Percentiles rank a stretch among this genome's conserved stretches.
phyloP scores from a whole-genome alignment of 2,797 vertebrate genomes.

The Squalus acanthias region DNA sequence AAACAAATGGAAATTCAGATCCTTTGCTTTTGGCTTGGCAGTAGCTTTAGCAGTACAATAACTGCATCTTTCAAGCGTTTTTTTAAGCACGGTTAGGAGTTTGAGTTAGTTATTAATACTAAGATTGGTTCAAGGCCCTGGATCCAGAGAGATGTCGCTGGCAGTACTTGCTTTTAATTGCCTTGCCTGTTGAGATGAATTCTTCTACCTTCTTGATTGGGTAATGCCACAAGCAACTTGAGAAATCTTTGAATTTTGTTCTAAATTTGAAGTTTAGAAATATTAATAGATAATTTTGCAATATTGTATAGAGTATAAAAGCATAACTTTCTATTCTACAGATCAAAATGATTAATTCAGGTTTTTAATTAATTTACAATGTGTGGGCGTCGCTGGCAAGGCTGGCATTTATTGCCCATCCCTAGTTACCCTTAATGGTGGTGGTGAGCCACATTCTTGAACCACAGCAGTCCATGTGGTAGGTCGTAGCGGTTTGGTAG shows the following conservation, averaged over 20 bases:
- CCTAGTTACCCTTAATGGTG: no score
- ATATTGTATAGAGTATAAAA: background rate
- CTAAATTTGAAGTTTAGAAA: background rate
- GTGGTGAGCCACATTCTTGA: no score
- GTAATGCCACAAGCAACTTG: background rate
- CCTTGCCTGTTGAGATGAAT: background rate
- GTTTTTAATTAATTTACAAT: background rate
- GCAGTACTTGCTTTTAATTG: background rate
- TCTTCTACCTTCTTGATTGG: background rate
- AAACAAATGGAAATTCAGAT: background rate
- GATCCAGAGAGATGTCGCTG: background rate
- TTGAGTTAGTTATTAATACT: background rate
- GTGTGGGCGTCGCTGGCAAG: no score
- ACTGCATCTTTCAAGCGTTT: background rate
- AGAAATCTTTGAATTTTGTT: background rate
- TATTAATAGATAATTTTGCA: background rate
- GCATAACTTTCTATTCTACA: background rate
- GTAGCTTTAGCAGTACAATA: background rate
- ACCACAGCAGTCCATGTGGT: no score
- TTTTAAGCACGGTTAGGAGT: background rate
- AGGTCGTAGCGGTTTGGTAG: no score
- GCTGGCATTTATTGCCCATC: no score
- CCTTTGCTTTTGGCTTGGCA: background rate
- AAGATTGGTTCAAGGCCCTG: background rate
- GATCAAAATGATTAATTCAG: background rate